A percentile compares a stretch with the other conserved stretches of the same genome.
Evolutionary conservation across 2,113 vertebrate species (phyloP).

Genomic region (Lepus timidus): DNA sequence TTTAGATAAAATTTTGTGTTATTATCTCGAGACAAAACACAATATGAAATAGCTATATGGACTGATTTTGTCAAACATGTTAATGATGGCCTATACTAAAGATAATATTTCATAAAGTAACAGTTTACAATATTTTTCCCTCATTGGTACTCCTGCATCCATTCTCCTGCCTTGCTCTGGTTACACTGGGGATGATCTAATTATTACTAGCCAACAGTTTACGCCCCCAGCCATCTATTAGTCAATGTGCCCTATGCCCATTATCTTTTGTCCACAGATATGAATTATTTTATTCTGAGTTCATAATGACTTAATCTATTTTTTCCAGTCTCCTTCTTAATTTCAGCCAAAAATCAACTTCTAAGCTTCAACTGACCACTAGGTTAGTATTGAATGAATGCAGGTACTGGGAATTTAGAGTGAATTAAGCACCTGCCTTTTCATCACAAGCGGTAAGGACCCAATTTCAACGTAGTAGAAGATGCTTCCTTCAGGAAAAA

Average conservation of each 20-base stretch:
- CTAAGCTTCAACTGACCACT: background rate
- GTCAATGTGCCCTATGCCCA: background rate
- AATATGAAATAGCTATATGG: background rate
- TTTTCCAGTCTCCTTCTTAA: background rate
- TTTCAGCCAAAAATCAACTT: background rate
- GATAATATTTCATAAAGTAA: background rate
- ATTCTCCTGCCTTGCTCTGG: background rate
- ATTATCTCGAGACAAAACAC: background rate
- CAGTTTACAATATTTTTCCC: background rate
- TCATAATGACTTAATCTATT: background rate
- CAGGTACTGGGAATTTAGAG: background rate
- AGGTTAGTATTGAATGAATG: background rate
- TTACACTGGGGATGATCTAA: background rate
- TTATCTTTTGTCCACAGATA: background rate
- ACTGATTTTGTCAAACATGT: background rate
- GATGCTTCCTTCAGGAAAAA: background rate
- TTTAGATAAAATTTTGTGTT: slow-evolving; percentile 21
- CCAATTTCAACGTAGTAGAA: background rate
- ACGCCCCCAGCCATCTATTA: background rate
- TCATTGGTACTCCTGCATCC: no score
- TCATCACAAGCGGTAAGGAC: background rate
- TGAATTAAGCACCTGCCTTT: background rate
- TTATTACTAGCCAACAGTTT: background rate
- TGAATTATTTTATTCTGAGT: background rate
- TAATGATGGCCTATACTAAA: background rate